phyloP scores from a whole-genome alignment of 2,888 invertebrate genomes.

The Fabriciana adippe region DNA sequence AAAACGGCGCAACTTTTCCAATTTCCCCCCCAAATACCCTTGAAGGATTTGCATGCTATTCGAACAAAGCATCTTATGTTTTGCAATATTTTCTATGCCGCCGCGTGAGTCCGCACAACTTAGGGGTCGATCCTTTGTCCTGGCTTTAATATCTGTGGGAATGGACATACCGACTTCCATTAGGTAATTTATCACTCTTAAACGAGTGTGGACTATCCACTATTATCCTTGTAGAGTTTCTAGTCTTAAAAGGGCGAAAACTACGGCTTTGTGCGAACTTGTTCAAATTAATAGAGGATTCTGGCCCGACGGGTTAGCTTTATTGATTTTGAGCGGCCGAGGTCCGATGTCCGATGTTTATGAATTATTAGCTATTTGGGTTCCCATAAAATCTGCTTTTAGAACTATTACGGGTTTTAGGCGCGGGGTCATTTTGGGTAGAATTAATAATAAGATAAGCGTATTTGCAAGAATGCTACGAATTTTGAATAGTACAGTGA shows the following conservation, averaged over 20 bases:
- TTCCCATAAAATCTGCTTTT: constrained; percentile 68
- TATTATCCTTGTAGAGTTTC: constrained; percentile 66
- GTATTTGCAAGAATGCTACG: constrained; percentile 10
- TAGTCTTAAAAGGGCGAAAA: constrained; percentile 67
- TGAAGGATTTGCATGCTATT: constrained; percentile 75
- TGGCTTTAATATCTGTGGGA: constrained; percentile 81
- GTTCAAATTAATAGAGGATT: constrained; percentile 65
- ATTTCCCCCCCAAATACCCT: constrained; percentile 71
- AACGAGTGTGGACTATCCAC: constrained; percentile 73
- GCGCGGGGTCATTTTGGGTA: constrained; percentile 41
- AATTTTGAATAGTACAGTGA: constrained; percentile 1
- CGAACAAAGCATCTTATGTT: constrained; percentile 65
- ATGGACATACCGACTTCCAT: constrained; percentile 79
- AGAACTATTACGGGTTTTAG: constrained; percentile 26
- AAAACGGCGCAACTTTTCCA: constrained; percentile 71
- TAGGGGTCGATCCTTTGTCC: constrained; percentile 72
- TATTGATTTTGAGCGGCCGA: constrained; percentile 52
- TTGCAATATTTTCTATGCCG: constrained; percentile 77
- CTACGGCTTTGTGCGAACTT: constrained; percentile 51
- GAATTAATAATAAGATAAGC: constrained; percentile 25
- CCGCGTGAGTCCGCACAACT: constrained; percentile 72
- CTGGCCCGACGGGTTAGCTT: constrained; percentile 64
- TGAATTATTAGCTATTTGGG: constrained; percentile 74
- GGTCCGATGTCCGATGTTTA: constrained; percentile 69
- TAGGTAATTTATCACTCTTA: constrained; percentile 82